Percentiles rank a stretch among this genome's conserved stretches.
Conservation (phyloP, 2,113 vertebrate genomes). For the Protobothrops mucrosquamatus region DNA sequence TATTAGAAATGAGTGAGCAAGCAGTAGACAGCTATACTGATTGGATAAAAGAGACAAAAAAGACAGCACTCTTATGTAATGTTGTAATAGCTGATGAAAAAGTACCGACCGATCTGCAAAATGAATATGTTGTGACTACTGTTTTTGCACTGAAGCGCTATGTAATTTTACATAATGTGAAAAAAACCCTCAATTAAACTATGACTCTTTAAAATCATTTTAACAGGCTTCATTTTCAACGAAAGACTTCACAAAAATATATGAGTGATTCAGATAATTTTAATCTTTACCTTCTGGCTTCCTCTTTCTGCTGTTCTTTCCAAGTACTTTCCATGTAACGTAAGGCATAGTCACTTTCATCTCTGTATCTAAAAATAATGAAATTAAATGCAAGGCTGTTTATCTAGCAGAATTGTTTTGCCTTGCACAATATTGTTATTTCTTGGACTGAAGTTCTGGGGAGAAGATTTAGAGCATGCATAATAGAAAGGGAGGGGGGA, state of each 20-base stretch:
- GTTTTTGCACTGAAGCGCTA: neutral
- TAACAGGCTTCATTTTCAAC: neutral
- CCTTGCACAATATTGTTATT: neutral
- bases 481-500: neutral
- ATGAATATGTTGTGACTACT: neutral
- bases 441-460: neutral
- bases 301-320: constrained; percentile 95
- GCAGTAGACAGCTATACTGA: neutral
- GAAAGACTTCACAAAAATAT: neutral
- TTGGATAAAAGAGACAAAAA: neutral
- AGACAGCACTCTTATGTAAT: neutral
- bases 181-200: neutral
- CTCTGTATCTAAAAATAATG: constrained; percentile 82
- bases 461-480: neutral
- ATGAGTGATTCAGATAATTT: neutral
- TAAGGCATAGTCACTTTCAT: constrained; percentile 97
- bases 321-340: constrained; percentile 98
- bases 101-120: neutral
- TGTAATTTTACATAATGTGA: neutral
- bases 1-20: neutral
- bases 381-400: constrained; percentile 28
- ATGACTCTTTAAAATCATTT: neutral
- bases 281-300: constrained; percentile 85
- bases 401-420: neutral
- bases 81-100: neutral